Conservation (phyloP, 2,113 vertebrate genomes). For the Suricata suricatta region DNA sequence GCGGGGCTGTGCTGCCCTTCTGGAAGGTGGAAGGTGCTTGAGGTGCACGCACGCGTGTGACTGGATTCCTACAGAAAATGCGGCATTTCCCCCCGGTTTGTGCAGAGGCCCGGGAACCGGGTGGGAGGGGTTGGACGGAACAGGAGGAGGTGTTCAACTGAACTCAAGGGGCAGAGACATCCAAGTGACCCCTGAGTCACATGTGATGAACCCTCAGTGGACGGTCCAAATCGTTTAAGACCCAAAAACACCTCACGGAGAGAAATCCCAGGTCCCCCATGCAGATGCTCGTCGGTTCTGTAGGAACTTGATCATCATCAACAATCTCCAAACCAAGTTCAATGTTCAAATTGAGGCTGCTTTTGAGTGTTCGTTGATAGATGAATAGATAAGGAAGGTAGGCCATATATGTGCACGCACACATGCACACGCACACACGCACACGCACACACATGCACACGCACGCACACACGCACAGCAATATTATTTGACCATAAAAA, state of each 20-base stretch:
- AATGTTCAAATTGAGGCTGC: not conserved
- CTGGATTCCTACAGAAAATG: not conserved
- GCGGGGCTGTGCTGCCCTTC: rapidly evolving
- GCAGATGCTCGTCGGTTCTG: not conserved
- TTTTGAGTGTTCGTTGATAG: not conserved
- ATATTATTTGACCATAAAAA: not conserved
- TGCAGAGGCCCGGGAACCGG: not conserved
- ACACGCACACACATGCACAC: too few species aligned
- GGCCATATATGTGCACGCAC: not conserved
- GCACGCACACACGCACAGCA: not conserved
- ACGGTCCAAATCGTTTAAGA: not conserved
- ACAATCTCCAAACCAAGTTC: not conserved
- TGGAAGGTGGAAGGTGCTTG: too few species aligned
- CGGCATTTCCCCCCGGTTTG: rapidly evolving
- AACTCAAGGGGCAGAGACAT: not conserved
- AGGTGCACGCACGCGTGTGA: rapidly evolving
- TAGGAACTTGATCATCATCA: not conserved
- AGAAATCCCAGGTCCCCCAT: not conserved
- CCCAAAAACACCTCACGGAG: not conserved
- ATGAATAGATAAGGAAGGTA: not conserved
- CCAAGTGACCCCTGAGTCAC: not conserved
- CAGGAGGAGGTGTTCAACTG: rapidly evolving
- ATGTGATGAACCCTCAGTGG: too few species aligned
- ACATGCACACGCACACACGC: too few species aligned
- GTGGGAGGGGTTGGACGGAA: not conserved